Percentiles rank a stretch among this genome's conserved stretches.
Conservation (phyloP, 2,113 vertebrate species). For the Oreocharis arfaki region DNA sequence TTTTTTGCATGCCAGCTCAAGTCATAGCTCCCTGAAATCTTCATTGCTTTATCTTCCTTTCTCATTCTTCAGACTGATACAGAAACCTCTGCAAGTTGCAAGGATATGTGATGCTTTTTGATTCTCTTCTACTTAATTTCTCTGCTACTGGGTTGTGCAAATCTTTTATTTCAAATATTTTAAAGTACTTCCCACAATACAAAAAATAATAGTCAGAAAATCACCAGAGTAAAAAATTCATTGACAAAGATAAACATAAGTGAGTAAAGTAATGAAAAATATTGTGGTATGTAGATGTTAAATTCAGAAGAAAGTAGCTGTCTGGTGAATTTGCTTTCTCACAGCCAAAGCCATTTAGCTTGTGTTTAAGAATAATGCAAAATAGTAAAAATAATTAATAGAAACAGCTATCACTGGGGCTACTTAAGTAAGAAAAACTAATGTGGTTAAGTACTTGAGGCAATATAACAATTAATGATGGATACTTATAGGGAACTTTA, state of each 20-base stretch:
- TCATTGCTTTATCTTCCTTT: not conserved
- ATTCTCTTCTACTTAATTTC: not conserved
- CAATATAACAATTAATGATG: not conserved
- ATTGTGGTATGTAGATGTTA: not conserved
- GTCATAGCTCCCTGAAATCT: not conserved
- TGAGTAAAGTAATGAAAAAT: not conserved
- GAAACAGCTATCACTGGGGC: not conserved
- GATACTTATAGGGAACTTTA: conserved; percentile 14
- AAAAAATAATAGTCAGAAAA: not conserved
- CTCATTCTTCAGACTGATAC: not conserved
- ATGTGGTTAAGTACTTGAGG: conserved; percentile 8
- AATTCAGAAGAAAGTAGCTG: not conserved
- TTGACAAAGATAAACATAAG: not conserved
- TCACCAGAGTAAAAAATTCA: not conserved
- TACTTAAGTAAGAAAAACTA: conserved; percentile 14
- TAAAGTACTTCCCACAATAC: not conserved
- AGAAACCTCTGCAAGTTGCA: not conserved
- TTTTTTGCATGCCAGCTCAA: not conserved
- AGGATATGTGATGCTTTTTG: not conserved
- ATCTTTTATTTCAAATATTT: not conserved
- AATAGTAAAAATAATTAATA: conserved; percentile 40
- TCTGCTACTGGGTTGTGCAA: not conserved
- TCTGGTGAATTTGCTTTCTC: not conserved
- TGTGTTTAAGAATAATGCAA: not conserved
- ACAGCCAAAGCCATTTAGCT: not conserved